phyloP scores from a whole-genome alignment of 2,888 invertebrate genomes.

The Limnephilus auricula region DNA sequence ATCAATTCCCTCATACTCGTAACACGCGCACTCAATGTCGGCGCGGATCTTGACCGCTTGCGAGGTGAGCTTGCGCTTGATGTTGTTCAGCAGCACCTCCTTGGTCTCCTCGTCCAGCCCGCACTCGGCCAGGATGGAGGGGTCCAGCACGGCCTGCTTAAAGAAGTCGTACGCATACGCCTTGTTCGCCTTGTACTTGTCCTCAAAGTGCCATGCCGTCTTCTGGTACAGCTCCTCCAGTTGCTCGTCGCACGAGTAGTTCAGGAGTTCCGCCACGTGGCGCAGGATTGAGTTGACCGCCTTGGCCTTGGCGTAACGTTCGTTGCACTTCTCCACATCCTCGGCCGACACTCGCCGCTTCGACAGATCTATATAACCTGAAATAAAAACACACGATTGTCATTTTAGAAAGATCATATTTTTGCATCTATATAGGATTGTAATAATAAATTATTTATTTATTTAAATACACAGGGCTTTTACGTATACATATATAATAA shows the following conservation, averaged over 20 bases:
- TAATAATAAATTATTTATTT: no score
- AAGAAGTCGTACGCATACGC: slow-evolving; percentile 98
- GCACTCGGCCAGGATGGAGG: slow-evolving; percentile 96
- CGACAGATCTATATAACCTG: slow-evolving; percentile 99
- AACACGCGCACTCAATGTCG: slow-evolving; percentile 95
- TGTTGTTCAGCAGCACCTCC: slow-evolving; percentile 94
- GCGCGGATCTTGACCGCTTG: slow-evolving; percentile 97
- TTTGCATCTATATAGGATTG: no score
- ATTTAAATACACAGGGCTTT: no score
- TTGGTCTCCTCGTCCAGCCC: slow-evolving; percentile 95
- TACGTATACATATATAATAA: no score
- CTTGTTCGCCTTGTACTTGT: slow-evolving; percentile 95
- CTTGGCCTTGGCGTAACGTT: slow-evolving; percentile 98
- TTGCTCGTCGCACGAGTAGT: slow-evolving; percentile 93
- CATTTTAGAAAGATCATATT: background rate
- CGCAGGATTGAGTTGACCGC: slow-evolving; percentile 98
- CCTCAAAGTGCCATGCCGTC: slow-evolving; percentile 99
- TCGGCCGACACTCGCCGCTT: slow-evolving; percentile 98
- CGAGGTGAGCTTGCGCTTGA: slow-evolving; percentile 96
- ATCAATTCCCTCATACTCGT: slow-evolving; percentile 98
- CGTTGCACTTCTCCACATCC: slow-evolving; percentile 98
- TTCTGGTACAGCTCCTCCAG: slow-evolving; percentile 96
- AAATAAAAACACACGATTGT: background rate
- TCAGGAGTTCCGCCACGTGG: slow-evolving; percentile 96
- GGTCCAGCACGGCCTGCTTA: slow-evolving; percentile 97